These are phyloP conservation scores for Xiphophorus maculatus DNA, from an alignment of 2,113 vertebrate species.

Conservation along the genomic window DNA sequence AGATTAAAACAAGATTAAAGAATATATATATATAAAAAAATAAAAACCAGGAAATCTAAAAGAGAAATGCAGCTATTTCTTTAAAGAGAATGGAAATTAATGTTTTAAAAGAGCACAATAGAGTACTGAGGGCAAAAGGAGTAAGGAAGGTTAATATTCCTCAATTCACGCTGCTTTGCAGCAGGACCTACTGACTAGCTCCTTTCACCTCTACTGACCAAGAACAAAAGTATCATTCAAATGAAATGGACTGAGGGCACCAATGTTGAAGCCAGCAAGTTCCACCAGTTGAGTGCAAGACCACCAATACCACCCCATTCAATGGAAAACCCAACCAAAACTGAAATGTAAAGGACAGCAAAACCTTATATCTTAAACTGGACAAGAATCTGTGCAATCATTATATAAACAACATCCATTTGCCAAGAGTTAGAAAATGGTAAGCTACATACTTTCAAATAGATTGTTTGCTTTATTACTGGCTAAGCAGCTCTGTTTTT, in stretches of 20 bases:
- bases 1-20: background rate
- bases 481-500: slow-evolving; percentile 42
- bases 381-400: slow-evolving; percentile 70
- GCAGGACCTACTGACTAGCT: slow-evolving; percentile 88
- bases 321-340: slow-evolving; percentile 82
- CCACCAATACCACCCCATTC: slow-evolving; percentile 82
- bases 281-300: slow-evolving; percentile 85
- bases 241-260: slow-evolving; percentile 87
- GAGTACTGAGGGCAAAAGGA: slow-evolving; percentile 5
- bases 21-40: background rate
- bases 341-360: slow-evolving; percentile 78
- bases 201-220: slow-evolving; percentile 96
- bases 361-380: slow-evolving; percentile 65
- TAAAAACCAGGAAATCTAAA: slow-evolving; percentile 5
- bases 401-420: slow-evolving; percentile 48
- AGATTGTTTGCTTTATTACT: slow-evolving; percentile 61
- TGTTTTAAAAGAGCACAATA: slow-evolving; percentile 30
- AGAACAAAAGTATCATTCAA: slow-evolving; percentile 97
- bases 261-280: slow-evolving; percentile 83
- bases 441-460: slow-evolving; percentile 48
- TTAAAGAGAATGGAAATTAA: slow-evolving; percentile 4
- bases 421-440: slow-evolving; percentile 32
- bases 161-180: slow-evolving; percentile 78
- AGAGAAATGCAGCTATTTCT: slow-evolving; percentile 10
- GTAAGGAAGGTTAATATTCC: slow-evolving; percentile 62